phyloP scores from a whole-genome alignment of 2,113 vertebrate genomes.

The Chauna torquata region DNA sequence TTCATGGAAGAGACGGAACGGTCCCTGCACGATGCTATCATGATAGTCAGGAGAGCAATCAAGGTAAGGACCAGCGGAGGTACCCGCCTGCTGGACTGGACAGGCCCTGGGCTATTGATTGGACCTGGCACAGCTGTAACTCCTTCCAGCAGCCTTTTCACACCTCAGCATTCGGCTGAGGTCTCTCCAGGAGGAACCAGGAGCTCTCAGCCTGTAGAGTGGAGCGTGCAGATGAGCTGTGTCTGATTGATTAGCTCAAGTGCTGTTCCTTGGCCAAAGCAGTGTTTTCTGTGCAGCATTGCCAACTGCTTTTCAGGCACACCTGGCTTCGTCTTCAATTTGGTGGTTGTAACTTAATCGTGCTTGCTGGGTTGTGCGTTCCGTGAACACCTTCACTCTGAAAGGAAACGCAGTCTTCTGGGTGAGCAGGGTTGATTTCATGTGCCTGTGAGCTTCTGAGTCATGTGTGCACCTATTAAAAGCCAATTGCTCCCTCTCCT shows the following conservation, averaged over 20 bases:
- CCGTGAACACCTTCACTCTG: neutral
- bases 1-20: constrained; percentile 98
- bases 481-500: neutral
- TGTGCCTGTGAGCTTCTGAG: rapidly evolving
- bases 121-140: neutral
- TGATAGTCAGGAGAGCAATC: constrained; percentile 97
- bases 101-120: rapidly evolving
- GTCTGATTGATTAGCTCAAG: rapidly evolving
- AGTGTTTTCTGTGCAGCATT: rapidly evolving
- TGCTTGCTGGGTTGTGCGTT: neutral
- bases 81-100: neutral
- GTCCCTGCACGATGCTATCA: constrained; percentile 97
- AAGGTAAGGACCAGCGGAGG: constrained; percentile 76
- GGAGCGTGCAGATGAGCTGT: rapidly evolving
- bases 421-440: neutral
- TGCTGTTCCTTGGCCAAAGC: neutral
- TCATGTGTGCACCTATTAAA: neutral
- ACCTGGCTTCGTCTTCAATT: neutral
- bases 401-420: rapidly evolving
- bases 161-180: neutral
- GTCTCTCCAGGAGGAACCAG: rapidly evolving
- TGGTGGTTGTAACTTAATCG: neutral
- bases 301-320: neutral
- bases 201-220: neutral
- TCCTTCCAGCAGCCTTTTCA: neutral